Percentiles rank a stretch among this genome's conserved stretches.
phyloP scores from a whole-genome alignment of 2,113 vertebrate species.

The Excalfactoria chinensis region DNA sequence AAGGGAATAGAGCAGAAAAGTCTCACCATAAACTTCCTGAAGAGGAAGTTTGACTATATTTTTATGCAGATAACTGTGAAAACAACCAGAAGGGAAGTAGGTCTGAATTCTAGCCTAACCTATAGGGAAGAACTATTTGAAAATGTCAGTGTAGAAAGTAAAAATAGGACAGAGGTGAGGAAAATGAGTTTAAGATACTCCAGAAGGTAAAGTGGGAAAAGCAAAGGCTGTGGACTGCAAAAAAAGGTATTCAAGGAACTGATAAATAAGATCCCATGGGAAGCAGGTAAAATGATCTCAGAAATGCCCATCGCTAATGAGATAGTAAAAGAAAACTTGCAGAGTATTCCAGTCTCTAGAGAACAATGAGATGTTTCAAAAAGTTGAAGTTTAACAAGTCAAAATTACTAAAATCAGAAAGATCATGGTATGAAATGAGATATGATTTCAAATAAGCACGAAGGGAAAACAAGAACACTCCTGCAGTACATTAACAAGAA shows the following conservation, averaged over 20 bases:
- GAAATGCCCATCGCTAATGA: neutral
- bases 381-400: neutral
- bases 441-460: neutral
- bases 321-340: neutral
- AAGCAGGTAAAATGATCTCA: neutral
- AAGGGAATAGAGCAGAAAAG: neutral
- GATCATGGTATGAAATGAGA: neutral
- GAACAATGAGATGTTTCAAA: neutral
- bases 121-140: conserved; percentile 3
- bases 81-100: conserved; percentile 3
- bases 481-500: neutral
- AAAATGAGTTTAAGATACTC: neutral
- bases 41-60: neutral
- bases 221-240: neutral
- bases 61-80: conserved; percentile 24
- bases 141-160: conserved; percentile 29
- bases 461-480: neutral
- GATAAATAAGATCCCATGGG: neutral
- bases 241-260: neutral
- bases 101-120: neutral
- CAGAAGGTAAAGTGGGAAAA: neutral
- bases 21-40: neutral
- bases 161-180: conserved; percentile 1
- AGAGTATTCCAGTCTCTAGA: neutral
- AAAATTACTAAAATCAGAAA: neutral